These are phyloP conservation scores for Agrypnus murinus DNA, from an alignment of 2,888 invertebrate species.

Conservation along the genomic window DNA sequence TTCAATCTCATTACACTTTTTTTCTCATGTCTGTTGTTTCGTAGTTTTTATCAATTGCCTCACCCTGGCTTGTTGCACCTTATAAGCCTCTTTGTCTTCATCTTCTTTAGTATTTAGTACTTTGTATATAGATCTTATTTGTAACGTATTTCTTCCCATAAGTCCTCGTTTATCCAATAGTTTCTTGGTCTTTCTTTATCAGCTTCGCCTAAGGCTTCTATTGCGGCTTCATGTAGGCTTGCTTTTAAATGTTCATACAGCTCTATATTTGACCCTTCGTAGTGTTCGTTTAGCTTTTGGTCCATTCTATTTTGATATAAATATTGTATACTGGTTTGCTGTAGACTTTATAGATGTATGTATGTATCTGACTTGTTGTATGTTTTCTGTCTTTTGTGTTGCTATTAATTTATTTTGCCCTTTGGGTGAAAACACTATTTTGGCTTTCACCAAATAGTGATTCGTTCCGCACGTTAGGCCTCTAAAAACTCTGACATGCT, in stretches of 20 bases:
- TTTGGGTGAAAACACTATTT: too few relatives aligned
- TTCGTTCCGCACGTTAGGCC: too few relatives aligned
- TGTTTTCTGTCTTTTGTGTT: slow-evolving; percentile 1
- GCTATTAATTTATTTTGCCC: slow-evolving; percentile 6
- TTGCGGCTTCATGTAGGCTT: slow-evolving; percentile 11
- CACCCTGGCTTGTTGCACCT: not conserved
- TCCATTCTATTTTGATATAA: too few relatives aligned
- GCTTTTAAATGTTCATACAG: slow-evolving; percentile 10
- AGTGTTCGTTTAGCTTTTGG: not conserved
- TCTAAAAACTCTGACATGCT: slow-evolving; percentile 6
- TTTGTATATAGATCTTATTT: slow-evolving; percentile 11
- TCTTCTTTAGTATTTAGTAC: slow-evolving; percentile 10
- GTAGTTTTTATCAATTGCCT: too few relatives aligned
- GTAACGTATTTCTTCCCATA: slow-evolving; percentile 6
- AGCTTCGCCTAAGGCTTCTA: not conserved
- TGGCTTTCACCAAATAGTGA: too few relatives aligned
- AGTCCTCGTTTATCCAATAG: slow-evolving; percentile 17
- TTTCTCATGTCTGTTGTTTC: too few relatives aligned
- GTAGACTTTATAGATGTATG: slow-evolving; percentile 8
- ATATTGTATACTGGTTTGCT: slow-evolving; percentile 4
- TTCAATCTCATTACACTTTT: too few relatives aligned
- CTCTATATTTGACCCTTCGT: slow-evolving; percentile 6
- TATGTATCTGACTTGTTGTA: slow-evolving; percentile 16
- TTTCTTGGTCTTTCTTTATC: slow-evolving; percentile 2
- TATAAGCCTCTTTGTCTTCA: slow-evolving; percentile 11